These are phyloP conservation scores for Sciurus vulgaris DNA, from an alignment of 2,797 vertebrate species.

Conservation along the genomic window DNA sequence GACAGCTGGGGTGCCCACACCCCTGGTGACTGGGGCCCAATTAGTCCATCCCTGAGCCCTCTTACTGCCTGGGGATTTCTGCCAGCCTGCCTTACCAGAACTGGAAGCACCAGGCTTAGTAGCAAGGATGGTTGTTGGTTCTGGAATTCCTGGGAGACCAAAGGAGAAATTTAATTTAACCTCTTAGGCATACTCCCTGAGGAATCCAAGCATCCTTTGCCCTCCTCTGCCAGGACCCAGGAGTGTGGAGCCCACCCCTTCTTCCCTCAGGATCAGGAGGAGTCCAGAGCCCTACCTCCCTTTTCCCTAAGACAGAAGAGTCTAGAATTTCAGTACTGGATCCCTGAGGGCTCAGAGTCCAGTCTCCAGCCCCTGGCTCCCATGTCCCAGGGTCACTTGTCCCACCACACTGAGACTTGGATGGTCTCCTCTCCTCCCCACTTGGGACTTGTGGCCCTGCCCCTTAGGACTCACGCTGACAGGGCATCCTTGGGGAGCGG, in stretches of 20 bases:
- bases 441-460: neutral
- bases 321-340: neutral
- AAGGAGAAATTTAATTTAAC: neutral
- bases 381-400: neutral
- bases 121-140: conserved; percentile 58
- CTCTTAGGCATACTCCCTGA: neutral
- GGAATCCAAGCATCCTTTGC: neutral
- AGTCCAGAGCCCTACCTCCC: too few species aligned
- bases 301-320: neutral
- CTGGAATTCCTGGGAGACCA: conserved; percentile 76
- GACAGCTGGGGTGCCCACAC: neutral
- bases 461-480: conserved; percentile 91
- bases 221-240: neutral
- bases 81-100: conserved; percentile 67
- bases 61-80: neutral
- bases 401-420: neutral
- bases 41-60: neutral
- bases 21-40: too few species aligned
- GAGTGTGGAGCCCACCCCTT: neutral
- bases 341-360: neutral
- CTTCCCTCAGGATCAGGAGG: neutral
- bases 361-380: neutral
- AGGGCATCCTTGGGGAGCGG: conserved; percentile 91
- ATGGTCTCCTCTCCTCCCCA: neutral
- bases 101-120: conserved; percentile 52